These are phyloP conservation scores for Apamea anceps DNA, from an alignment of 2,888 invertebrate genomes.

Conservation along the genomic window DNA sequence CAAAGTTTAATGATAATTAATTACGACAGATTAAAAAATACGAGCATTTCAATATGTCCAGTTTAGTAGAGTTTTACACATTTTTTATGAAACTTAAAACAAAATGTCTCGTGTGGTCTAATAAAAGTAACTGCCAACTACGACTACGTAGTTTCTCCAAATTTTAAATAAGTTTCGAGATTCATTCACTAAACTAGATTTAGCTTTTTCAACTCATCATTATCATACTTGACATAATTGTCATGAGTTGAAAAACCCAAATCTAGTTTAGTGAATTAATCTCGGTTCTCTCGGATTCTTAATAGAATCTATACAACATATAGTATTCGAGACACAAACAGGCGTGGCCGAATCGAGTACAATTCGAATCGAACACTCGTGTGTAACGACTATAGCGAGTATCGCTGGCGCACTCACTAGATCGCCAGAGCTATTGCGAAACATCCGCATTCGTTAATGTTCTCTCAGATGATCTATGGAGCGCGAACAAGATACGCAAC, in stretches of 20 bases:
- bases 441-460: constrained; percentile 82
- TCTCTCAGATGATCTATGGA: constrained; percentile 79
- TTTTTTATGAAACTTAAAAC: constrained; percentile 17
- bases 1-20: neutral
- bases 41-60: neutral
- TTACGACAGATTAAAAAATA: constrained; percentile 2
- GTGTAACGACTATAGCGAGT: constrained; percentile 43
- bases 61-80: neutral
- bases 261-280: no score
- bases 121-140: constrained; percentile 17
- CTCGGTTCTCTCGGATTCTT: no score
- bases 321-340: neutral
- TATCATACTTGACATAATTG: no score
- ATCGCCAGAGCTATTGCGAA: constrained; percentile 69
- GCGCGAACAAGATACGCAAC: constrained; percentile 71
- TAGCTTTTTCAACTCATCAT: neutral
- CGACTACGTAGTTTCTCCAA: neutral
- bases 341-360: constrained; percentile 22
- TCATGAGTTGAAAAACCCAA: no score
- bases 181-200: neutral
- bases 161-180: neutral
- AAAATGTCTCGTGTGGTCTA: neutral
- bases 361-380: constrained; percentile 34
- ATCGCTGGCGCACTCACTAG: constrained; percentile 40
- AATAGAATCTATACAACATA: neutral